Evolutionary conservation across 1,140 invertebrate genomes (phyloP), one percentile per base, ranked within the genome.

Genomic region (Papilio helenus): DNA sequence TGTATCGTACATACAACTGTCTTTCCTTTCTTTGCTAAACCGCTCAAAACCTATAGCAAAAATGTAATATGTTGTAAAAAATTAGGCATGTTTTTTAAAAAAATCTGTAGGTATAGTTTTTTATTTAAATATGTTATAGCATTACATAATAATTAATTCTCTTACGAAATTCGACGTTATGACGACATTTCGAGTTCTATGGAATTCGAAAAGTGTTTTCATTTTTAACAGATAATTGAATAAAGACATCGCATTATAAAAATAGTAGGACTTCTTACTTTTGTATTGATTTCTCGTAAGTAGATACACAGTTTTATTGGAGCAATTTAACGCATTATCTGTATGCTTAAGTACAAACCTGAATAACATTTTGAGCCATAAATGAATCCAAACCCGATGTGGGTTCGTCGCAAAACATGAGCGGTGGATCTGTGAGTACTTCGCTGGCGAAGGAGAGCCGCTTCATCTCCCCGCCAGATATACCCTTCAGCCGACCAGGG

Each of bases 361-460:
- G 97, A 18, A 99, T 96, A 20, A 99, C 98, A 90, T 98, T 99
- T 92, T 97, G 96, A 0, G 96, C 99, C 97, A 98, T 98, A 82
- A 97, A 98, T 0, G 97, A 97, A 90, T 98, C 97, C 71, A 98
- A 92, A 9, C 97, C 97, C 0, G 97, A 99, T 0, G 99, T 99
- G 1, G 99, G 99, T 89, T 99, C 99, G 90, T 99, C 99, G 92
- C 99, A 99, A 89, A 99, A 98, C 96, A 99, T 96, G 49, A 99
- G 93, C 1, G 98, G 97, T 2, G 99, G 99, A 95, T 99, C 97
- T 0, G 98, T 99, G 26, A 99, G 95, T 72, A 99, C 98, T 95
- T 99, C 99, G 0, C 98, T 98, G 42, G 98, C 99, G 93, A 99
- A 99, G 0, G 98, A 97, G n/a, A 99, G 93, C 84, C 99, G 96